A percentile compares a stretch with the other conserved stretches of the same genome.
Evolutionary conservation across 2,113 vertebrate genomes (phyloP).

Genomic region (Puntigrus tetrazona): DNA sequence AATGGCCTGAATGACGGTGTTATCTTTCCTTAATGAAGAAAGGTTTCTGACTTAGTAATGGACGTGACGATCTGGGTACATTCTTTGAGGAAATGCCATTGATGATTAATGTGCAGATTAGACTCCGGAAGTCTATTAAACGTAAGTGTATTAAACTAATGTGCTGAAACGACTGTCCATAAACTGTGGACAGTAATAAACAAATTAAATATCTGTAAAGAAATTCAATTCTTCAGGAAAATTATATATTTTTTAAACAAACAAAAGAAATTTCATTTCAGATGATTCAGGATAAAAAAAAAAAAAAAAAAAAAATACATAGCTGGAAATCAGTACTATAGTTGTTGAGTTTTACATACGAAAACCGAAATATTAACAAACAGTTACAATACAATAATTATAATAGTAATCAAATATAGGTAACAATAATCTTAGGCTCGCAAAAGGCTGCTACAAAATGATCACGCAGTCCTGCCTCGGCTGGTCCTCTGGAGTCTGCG

Average conservation of each 20-base stretch:
- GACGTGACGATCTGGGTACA: neutral
- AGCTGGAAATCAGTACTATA: slow-evolving; percentile 51
- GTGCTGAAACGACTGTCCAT: neutral
- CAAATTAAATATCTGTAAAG: neutral
- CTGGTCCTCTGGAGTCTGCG: slow-evolving; percentile 36
- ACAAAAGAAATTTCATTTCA: slow-evolving; percentile 22
- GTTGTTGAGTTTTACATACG: slow-evolving; percentile 60
- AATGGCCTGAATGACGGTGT: slow-evolving; percentile 4
- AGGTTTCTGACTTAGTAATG: neutral
- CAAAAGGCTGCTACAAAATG: slow-evolving; percentile 49
- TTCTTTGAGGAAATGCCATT: slow-evolving; percentile 12
- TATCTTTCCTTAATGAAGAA: slow-evolving; percentile 4
- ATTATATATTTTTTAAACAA: slow-evolving; percentile 5
- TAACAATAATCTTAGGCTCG: slow-evolving; percentile 55
- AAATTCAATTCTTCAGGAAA: slow-evolving; percentile 6
- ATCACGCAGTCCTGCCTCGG: slow-evolving; percentile 42
- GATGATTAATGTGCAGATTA: slow-evolving; percentile 34
- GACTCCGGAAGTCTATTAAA: neutral
- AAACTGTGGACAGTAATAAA: slow-evolving; percentile 12
- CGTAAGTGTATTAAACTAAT: slow-evolving; percentile 4
- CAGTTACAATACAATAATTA: slow-evolving; percentile 64
- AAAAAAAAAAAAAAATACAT: slow-evolving; percentile 42
- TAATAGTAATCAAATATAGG: slow-evolving; percentile 49
- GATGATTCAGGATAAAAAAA: slow-evolving; percentile 20
- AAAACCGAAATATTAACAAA: slow-evolving; percentile 69